Base-by-base conservation (phyloP, 2,888 invertebrate species). In the Eurois occulta region DNA sequence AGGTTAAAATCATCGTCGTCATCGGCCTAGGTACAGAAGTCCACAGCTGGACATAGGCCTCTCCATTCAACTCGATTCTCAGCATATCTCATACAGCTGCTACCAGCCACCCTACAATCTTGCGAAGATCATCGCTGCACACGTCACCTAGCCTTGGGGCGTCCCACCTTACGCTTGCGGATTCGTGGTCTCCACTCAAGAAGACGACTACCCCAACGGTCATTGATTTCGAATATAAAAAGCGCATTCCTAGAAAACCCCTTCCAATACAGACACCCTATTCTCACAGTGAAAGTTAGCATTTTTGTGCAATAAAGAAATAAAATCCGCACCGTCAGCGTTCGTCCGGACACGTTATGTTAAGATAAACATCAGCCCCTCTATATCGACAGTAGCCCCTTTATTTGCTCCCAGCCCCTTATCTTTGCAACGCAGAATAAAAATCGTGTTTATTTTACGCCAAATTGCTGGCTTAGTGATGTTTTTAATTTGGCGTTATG, bases 251-350 rank as follows among this genome's bases (percentile, higher is more conserved):
- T 10, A 4, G 24, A 35, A 55, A 35, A 60, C 18, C 28, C 18
- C 28, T 41, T 32, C 75, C 78, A 69, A 16, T 60, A 35, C 87
- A 78, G 91, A 74, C 90, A 91, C 91, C 91, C 89, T 86, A 86
- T 72, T 46, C 68, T 55, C 79, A 87, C 89, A 83, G 84, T 90
- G 90, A 92, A 92, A 92, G 93, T 95, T 94, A 94, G 95, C 95
- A 94, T 96, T 96, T 96, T 95, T 95, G 89, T 91, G 94, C 95
- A 96, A 96, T 96, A 96, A 96, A 96, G 95, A 94, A 94, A 93
- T 94, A 94, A 94, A 95, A 94, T 93, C 91, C 90, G 95, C 94
- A 83, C 83, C 91, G 91, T 95, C 95, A 95, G 96, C 95, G 91
- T 84, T 90, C 89, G 88, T 84, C 87, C 90, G 91, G 75, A 89